A percentile compares a stretch with the other conserved stretches of the same genome.
phyloP scores from a whole-genome alignment of 2,113 vertebrate genomes.

The Megaptera novaeangliae region DNA sequence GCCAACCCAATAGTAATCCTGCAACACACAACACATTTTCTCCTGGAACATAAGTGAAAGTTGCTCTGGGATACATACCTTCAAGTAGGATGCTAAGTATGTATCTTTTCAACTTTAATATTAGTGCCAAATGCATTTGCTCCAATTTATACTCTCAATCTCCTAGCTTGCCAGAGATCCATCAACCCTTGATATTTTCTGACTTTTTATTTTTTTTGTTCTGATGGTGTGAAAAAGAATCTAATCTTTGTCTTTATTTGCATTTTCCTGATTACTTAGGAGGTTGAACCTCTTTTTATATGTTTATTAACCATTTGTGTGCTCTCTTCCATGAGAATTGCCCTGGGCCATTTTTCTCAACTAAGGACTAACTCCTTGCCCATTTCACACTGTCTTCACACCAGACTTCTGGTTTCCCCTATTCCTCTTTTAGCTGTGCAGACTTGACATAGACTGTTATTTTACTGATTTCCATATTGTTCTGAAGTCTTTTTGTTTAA shows the following conservation, averaged over 20 bases:
- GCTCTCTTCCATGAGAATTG: background rate
- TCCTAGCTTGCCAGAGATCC: background rate
- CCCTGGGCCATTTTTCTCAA: background rate
- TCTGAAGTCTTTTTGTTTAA: background rate
- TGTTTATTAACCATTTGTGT: background rate
- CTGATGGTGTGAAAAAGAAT: background rate
- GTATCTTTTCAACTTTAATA: background rate
- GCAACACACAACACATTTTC: background rate
- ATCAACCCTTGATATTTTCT: background rate
- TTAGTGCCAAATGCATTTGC: background rate
- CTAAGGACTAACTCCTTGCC: background rate
- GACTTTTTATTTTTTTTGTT: background rate
- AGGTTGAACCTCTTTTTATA: background rate
- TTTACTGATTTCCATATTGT: background rate
- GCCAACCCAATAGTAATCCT: background rate
- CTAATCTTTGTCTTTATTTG: conserved; percentile 1
- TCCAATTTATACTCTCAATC: background rate
- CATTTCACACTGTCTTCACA: background rate
- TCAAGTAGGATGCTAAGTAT: background rate
- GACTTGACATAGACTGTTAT: background rate
- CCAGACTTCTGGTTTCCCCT: background rate
- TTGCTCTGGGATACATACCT: background rate
- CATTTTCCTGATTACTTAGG: conserved; percentile 2
- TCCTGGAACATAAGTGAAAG: background rate
- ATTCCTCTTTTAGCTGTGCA: background rate